These are phyloP conservation scores for Malurus melanocephalus DNA, from an alignment of 2,113 vertebrate genomes.

Conservation along the genomic window DNA sequence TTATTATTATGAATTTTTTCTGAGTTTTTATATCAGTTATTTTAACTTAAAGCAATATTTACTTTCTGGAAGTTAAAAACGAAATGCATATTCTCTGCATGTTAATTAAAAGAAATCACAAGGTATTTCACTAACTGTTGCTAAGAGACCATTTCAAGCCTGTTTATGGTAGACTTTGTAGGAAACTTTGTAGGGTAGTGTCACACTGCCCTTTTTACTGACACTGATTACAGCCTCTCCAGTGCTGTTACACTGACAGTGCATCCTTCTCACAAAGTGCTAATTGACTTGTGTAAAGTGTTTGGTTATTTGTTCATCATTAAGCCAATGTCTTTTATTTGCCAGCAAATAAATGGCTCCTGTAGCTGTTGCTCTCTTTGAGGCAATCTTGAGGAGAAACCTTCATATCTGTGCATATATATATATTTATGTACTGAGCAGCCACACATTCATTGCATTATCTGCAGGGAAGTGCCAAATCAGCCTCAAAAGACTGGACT, in stretches of 20 bases:
- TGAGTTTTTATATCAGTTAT: not conserved
- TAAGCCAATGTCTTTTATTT: not conserved
- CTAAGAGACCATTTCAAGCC: constrained; percentile 53
- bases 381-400: not conserved
- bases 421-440: not conserved
- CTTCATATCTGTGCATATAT: not conserved
- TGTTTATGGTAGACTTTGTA: not conserved
- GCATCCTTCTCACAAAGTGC: not conserved
- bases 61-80: constrained; percentile 16
- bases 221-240: not conserved
- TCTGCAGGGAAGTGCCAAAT: not conserved
- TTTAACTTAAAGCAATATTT: not conserved
- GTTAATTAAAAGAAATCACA: constrained; percentile 11
- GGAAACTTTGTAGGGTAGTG: constrained; percentile 32
- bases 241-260: not conserved
- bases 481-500: not conserved
- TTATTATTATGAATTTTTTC: not conserved
- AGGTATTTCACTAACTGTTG: constrained; percentile 49
- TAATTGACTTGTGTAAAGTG: not conserved
- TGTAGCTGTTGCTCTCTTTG: not conserved
- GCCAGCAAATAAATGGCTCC: not conserved
- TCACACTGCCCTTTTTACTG: not conserved
- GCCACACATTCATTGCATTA: not conserved
- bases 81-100: not conserved
- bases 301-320: not conserved